Percentiles rank a stretch among this genome's conserved stretches.
phyloP scores from a whole-genome alignment of 1,140 invertebrate genomes.

The Maniola jurtina region DNA sequence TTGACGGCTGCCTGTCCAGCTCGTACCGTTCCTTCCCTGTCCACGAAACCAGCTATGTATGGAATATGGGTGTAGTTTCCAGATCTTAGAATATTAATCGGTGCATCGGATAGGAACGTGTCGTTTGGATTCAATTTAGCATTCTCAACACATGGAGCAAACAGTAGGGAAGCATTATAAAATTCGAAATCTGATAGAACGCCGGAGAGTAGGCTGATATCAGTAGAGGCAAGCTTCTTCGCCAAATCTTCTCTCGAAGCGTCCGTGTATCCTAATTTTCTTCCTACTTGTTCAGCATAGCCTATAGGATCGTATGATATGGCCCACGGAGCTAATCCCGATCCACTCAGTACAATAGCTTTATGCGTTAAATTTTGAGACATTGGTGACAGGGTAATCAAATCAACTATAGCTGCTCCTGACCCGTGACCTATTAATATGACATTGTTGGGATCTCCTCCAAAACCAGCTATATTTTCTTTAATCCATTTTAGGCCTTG shows the following conservation, averaged over 20 bases:
- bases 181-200: slow-evolving; percentile 46
- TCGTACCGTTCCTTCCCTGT: slow-evolving; percentile 62
- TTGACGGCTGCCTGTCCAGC: slow-evolving; percentile 43
- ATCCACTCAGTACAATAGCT: slow-evolving; percentile 81
- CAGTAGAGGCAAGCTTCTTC: slow-evolving; percentile 37
- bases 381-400: slow-evolving; percentile 82
- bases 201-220: slow-evolving; percentile 39
- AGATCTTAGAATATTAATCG: slow-evolving; percentile 51
- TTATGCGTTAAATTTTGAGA: slow-evolving; percentile 79
- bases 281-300: slow-evolving; percentile 52
- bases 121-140: slow-evolving; percentile 39
- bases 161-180: slow-evolving; percentile 55
- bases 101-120: slow-evolving; percentile 52
- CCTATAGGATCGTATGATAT: slow-evolving; percentile 79
- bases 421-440: slow-evolving; percentile 82
- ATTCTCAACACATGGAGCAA: slow-evolving; percentile 66
- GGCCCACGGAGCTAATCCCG: slow-evolving; percentile 83
- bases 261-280: slow-evolving; percentile 48
- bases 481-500: slow-evolving; percentile 82
- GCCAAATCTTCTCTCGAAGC: slow-evolving; percentile 46
- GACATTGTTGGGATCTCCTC: slow-evolving; percentile 82
- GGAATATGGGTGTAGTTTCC: slow-evolving; percentile 62
- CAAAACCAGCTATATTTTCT: slow-evolving; percentile 81
- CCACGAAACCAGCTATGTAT: slow-evolving; percentile 53
- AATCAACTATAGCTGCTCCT: slow-evolving; percentile 80